phyloP scores from a whole-genome alignment of 2,888 invertebrate species.

The Drosophila yooni region DNA sequence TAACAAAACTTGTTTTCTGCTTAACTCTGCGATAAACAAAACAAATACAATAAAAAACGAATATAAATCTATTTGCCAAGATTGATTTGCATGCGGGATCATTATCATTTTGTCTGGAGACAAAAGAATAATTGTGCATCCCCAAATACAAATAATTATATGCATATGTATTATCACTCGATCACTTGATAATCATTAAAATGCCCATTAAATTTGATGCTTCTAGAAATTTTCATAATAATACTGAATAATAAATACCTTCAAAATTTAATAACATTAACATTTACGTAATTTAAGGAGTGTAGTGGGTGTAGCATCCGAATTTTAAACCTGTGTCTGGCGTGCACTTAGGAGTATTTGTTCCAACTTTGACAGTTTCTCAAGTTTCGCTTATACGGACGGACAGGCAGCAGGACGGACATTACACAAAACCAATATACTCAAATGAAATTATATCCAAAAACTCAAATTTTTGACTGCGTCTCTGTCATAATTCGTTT shows the following conservation, averaged over 20 bases:
- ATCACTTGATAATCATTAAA: neutral
- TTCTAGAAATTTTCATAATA: neutral
- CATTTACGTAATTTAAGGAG: too few relatives aligned
- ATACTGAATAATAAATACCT: neutral
- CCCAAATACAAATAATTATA: neutral
- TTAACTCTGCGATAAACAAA: conserved; percentile 13
- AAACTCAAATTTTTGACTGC: neutral
- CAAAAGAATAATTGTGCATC: neutral
- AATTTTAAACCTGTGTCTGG: neutral
- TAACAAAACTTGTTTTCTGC: conserved; percentile 42
- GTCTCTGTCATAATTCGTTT: neutral
- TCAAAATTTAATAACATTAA: neutral
- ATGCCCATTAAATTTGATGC: neutral
- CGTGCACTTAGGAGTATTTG: neutral
- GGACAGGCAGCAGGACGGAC: neutral
- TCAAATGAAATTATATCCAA: neutral
- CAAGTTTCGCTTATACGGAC: neutral
- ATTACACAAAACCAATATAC: neutral
- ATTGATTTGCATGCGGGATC: conserved; percentile 16
- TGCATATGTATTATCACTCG: neutral
- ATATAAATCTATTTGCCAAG: conserved; percentile 2
- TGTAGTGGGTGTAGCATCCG: too few relatives aligned
- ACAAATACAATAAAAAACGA: conserved; percentile 11
- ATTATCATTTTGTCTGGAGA: conserved; percentile 12
- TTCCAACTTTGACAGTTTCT: neutral